Evolutionary conservation across 2,888 invertebrate genomes (phyloP), one percentile per base, ranked within the genome.

Genomic region (Acleris emargana): DNA sequence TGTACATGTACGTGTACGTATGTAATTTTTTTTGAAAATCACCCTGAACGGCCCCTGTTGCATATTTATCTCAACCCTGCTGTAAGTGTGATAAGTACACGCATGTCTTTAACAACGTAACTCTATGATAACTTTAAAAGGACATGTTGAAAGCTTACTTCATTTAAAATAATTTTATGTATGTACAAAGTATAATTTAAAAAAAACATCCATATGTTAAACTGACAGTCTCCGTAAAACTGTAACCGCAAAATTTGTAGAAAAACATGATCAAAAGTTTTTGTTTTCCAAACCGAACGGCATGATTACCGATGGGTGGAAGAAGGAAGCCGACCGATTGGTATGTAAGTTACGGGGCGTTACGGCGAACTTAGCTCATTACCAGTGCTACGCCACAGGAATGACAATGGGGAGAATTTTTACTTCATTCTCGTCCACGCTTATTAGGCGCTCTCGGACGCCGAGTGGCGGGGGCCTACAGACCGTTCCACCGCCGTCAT

Each of bases 331-430:
- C 77, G 74, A 78, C 79, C 86, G 86, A 90, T 91, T 89, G 89
- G 89, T 91, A 91, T 91, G 91, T 91, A 91, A 89, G 91, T 89
- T 87, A 86, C 87, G 86, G 80, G 86, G 85, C 86, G 86, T 89
- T 88, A 89, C 89, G 80, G 87, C 83, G 86, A 92, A 92, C 90
- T 92, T 91, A 90, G 89, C 91, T 92, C 91, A 92, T 91, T 91
- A 91, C 91, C 84, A 84, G 78, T 75, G 77, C 77, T 79, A 84
- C 91, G 91, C 81, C 73, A 66, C 62, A 69, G 72, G 91, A 91
- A 91, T 92, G 86, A 90, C 89, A 92, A 91, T 91, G 82, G 78
- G 74, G 76, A 72, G 80, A 86, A 88, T 90, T 90, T 89, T 91
- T 88, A 88, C 87, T 88, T 86, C 82, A 82, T 86, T 82, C 84